Base-by-base conservation (phyloP, 1,140 invertebrate genomes). In the Drosophila mojavensis region DNA sequence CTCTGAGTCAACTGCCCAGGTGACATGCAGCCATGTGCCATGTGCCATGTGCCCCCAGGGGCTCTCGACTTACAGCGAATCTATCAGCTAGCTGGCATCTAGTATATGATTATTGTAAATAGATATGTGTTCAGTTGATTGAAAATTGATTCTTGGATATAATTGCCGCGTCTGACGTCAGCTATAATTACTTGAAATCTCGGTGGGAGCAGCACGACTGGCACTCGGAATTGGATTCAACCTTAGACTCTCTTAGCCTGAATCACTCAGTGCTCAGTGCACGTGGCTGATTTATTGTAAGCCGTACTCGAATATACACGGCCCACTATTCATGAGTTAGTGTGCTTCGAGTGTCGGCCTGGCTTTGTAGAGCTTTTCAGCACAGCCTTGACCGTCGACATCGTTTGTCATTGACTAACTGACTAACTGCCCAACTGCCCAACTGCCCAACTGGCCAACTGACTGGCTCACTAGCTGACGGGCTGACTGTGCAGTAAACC, bases 61-160 rank as follows among this genome's bases (percentile, higher is more conserved):
- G 33, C 68, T 53, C 48, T 61, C 60, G 48, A 59, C 26, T 59
- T 43, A 53, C 48, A 51, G 28, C 43, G 36, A 39, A 39, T 45
- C 43, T 2, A 33, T 33, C 30, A 9, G 30, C 6, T 9, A 30
- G 4, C 28, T 15, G 2, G 61, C 61, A 10, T 62, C 33, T 28
- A 66, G 24, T 58, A 65, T 63, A 70, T 11, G 30, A 63, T 56
- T 48, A 50, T 67, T 26, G 20, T 39, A 68, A 33, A 47, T 60
- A 55, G 11, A 36, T 58, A 64, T 59, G 51, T 59, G 50, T 51
- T 45, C 56, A 50, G 43, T 62, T 55, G 43, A 90, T 88, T 63
- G 84, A 84, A 88, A 89, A 88, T 88, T 89, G 85, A 84, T 88
- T 88, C 85, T 89, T 89, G 78, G 78, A 85, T 70, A 78, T 83